Conservation (phyloP, 2,113 vertebrate species). For the Clarias batrachus region DNA sequence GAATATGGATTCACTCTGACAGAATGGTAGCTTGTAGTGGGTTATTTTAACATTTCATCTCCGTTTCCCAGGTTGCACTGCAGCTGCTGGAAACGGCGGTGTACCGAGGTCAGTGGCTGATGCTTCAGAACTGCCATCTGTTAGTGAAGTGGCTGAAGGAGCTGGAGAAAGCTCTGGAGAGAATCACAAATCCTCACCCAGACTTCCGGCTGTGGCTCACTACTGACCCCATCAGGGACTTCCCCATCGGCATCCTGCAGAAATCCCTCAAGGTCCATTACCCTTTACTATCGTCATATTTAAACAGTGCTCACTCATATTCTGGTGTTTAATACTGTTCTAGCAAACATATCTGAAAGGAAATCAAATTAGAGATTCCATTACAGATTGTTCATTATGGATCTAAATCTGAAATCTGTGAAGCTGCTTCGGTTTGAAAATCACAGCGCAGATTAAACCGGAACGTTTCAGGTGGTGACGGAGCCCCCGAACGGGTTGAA, state of each 20-base stretch:
- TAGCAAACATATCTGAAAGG: background rate
- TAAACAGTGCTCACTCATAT: background rate
- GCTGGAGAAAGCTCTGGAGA: constrained; percentile 89
- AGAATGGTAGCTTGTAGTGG: background rate
- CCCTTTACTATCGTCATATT: background rate
- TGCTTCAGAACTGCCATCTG: constrained; percentile 96
- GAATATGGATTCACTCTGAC: background rate
- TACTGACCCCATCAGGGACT: constrained; percentile 87
- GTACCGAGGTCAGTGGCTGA: constrained; percentile 86
- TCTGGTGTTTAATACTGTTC: background rate
- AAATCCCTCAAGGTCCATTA: constrained; percentile 87
- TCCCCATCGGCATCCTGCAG: constrained; percentile 92
- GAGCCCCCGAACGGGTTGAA: constrained; percentile 95
- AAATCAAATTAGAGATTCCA: background rate
- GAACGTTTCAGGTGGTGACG: constrained; percentile 82
- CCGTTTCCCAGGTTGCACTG: constrained; percentile 79
- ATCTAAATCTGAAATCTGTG: background rate
- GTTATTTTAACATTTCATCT: background rate
- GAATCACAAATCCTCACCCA: constrained; percentile 79
- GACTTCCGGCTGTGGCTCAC: constrained; percentile 96
- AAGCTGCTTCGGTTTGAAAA: background rate
- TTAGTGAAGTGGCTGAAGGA: constrained; percentile 88
- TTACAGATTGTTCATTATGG: background rate
- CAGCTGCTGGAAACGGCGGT: constrained; percentile 81
- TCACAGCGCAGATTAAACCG: background rate